Evolutionary conservation across 1,140 invertebrate genomes (phyloP), one percentile per base, ranked within the genome.

Genomic region (Rhyzopertha dominica): DNA sequence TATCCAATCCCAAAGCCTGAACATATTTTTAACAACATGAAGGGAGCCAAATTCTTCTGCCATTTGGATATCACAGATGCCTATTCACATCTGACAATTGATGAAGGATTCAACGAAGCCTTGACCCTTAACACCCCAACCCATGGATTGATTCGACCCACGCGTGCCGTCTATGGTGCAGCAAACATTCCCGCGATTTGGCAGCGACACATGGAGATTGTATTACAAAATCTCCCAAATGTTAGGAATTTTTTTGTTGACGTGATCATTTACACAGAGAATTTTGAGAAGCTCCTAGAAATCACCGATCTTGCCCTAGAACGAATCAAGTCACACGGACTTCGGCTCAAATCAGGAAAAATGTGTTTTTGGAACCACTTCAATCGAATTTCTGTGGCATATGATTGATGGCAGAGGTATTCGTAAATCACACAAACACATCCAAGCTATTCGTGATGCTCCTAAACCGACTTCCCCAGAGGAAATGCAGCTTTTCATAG

Each of bases 341-440:
- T n/a, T n/a, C n/a, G n/a, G n/a, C n/a, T n/a, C n/a, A n/a, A n/a
- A n/a, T n/a, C n/a, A n/a, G n/a, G n/a, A n/a, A n/a, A n/a, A n/a
- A n/a, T n/a, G n/a, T n/a, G 14, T 43, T 10, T 63, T 66, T 52
- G 58, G 35, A 5, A 43, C 20, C 20, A n/a, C 40, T 7, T 18
- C 51, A 7, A 26, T 62, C 4, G 47, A 59, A 34, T 59, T 44
- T 29, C 32, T n/a, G n/a, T n/a, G n/a, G n/a, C n/a, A n/a, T n/a
- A n/a, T n/a, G n/a, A n/a, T n/a, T n/a, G n/a, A n/a, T 63, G 10
- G 60, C 58, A 9, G 66, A 20, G 61, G 65, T 4, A 44, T 71
- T 0, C 54, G 59, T 18, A 62, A 63, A 47, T 52, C 63, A 20
- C 51, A 54, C 14, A 54, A 56, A 67, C 7, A 28, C 36, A 64